Base-by-base conservation (phyloP, 2,888 invertebrate species). In the Altica lythri region DNA sequence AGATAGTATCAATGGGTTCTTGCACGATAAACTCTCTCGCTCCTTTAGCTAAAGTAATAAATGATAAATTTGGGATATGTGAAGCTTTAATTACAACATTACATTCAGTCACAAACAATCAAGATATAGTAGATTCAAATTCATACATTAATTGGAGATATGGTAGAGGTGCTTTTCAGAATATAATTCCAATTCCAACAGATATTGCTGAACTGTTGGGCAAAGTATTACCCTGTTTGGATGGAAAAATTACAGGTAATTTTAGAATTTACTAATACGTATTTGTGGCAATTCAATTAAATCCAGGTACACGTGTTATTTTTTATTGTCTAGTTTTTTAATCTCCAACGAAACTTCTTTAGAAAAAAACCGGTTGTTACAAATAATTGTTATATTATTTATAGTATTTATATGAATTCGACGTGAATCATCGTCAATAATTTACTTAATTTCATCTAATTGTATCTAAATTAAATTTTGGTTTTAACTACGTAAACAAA, bases 21-120 rank as follows among this genome's bases (percentile, higher is more conserved):
- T 92, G 92, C 75, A 92, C 92, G 2, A 86, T 92, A 43, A 92
- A 92, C 74, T 92, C 91, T 71, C 77, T 91, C 64, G 90, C 92
- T 29, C 91, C 91, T 0, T 78, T 92, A 14, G 84, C 88, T 22
- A 90, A 90, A 75, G 81, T 92, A 5, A 79, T 92, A 66, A 81
- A 91, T 65, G 87, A 90, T 6, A 70, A 72, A 44, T 92, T 83
- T 66, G 86, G 85, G 9, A 83, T 92, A 30, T 75, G 79, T 2
- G 88, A 90, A 66, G 90, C 85, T 1, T 80, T 88, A 55, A 83
- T 90, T 75, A 91, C 90, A n/a, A 89, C 90, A 38, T 84, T 92
- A 19, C 91, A 92, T 70, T 86, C 91, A 0, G 81, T 83, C 73
- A 91, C 90, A 2, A 86, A 90, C 5, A 85, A 88, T 1, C 86